Base-by-base conservation (phyloP, 92 coral and sea anemone species). In the Phenganax marumi region DNA sequence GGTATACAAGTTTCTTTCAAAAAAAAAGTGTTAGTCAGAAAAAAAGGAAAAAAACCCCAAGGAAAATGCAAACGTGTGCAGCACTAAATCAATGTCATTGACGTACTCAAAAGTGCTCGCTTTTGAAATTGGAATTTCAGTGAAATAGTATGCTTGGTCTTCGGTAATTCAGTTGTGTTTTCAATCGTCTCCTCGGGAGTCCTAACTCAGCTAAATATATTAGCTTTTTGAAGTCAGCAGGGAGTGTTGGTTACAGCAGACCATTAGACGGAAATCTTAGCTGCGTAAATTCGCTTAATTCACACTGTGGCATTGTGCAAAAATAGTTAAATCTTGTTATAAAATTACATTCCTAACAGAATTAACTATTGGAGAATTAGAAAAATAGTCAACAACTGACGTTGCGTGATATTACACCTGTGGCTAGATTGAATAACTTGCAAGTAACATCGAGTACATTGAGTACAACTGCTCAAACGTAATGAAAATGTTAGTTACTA, bases 301-400 rank as follows among this genome's bases (percentile, higher is more conserved):
- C 81, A 55, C 81, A 16, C 81, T 14, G 25, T 60, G 70, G 70
- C 17, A 56, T 54, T 25, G 13, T 57, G 47, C 21, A 77, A 77
- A 60, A 57, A 77, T 39, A 77, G 70, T 50, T 57, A 77, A 77
- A 77, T 77, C 81, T 48, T 77, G 69, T 77, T 77, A 77, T 57
- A 14, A 33, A 77, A 26, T 74, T 56, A 57, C 81, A 77, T 24
- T 51, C 70, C 12, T 33, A 47, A 54, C 52, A 24, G 77, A n/a
- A 21, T 33, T 57, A 25, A 21, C 52, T 60, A 8, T 26, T 57
- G n/a, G n/a, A 48, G 46, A 17, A 48, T 50, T 50, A 14, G 10
- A 26, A 10, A 39, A 72, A 10, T 13, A 24, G 18, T 33, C 25
- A 24, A 49, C 77, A 72, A 25, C 56, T 72, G 48, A 72, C 19